Conservation (phyloP, 2,113 vertebrate species). For the Sterna hirundo region DNA sequence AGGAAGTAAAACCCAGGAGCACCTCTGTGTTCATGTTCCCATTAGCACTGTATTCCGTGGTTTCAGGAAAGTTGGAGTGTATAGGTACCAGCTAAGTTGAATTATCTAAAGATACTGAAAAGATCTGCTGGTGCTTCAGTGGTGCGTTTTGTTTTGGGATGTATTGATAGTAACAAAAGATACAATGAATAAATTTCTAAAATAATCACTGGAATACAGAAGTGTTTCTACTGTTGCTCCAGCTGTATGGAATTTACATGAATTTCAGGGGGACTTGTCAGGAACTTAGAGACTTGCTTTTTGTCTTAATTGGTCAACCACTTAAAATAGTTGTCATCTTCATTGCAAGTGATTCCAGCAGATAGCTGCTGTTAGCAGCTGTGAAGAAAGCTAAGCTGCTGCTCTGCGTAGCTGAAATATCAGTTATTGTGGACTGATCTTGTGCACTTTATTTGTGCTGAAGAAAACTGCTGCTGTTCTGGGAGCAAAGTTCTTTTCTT, state of each 20-base stretch:
- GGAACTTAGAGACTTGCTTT: neutral
- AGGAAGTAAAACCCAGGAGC: neutral
- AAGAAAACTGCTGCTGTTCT: neutral
- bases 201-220: neutral
- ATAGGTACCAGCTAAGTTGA: neutral
- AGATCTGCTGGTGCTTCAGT: neutral
- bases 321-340: neutral
- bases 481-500: neutral
- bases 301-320: neutral
- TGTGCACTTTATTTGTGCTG: neutral
- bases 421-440: neutral
- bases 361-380: neutral
- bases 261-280: neutral
- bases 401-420: neutral
- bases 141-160: neutral
- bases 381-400: neutral
- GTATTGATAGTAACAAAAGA: neutral
- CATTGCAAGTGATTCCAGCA: neutral
- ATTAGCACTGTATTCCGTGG: neutral
- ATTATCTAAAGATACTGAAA: neutral
- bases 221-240: neutral
- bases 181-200: neutral
- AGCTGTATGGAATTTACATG: neutral
- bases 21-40: accelerated
- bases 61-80: neutral